Percentiles rank a stretch among this genome's conserved stretches.
These are phyloP conservation scores for Onthophagus taurus DNA, from an alignment of 1,140 invertebrate species.

Conservation along the genomic window DNA sequence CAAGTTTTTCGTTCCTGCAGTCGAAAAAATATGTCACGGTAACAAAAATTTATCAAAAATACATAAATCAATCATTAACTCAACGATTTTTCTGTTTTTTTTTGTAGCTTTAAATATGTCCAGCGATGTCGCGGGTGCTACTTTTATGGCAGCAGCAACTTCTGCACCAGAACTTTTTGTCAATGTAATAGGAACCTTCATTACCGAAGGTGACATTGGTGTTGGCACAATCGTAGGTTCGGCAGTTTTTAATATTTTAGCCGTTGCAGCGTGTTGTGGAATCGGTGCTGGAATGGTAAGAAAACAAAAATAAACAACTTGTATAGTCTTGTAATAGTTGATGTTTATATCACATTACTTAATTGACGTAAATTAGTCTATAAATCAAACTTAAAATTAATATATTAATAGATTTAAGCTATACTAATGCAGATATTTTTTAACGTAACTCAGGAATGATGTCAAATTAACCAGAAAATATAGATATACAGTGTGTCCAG, in stretches of 20 bases:
- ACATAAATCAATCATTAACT: background rate
- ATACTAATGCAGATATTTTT: too few species aligned
- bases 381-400: too few species aligned
- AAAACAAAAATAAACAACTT: constrained; percentile 13
- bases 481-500: too few species aligned
- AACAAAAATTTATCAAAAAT: constrained; percentile 24
- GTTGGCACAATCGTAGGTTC: constrained; percentile 92
- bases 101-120: constrained; percentile 68
- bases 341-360: too few species aligned
- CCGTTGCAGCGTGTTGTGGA: constrained; percentile 82
- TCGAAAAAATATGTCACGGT: constrained; percentile 85
- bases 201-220: constrained; percentile 80
- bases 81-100: constrained; percentile 10
- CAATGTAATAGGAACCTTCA: constrained; percentile 84
- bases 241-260: constrained; percentile 91
- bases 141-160: constrained; percentile 92
- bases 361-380: too few species aligned
- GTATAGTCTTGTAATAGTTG: too few species aligned
- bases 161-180: constrained; percentile 90
- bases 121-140: constrained; percentile 78
- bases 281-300: constrained; percentile 76
- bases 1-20: constrained; percentile 81
- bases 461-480: too few species aligned
- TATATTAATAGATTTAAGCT: too few species aligned
- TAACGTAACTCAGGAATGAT: too few species aligned